phyloP scores from a whole-genome alignment of 2,888 invertebrate genomes.

The Drosophila bunnanda region DNA sequence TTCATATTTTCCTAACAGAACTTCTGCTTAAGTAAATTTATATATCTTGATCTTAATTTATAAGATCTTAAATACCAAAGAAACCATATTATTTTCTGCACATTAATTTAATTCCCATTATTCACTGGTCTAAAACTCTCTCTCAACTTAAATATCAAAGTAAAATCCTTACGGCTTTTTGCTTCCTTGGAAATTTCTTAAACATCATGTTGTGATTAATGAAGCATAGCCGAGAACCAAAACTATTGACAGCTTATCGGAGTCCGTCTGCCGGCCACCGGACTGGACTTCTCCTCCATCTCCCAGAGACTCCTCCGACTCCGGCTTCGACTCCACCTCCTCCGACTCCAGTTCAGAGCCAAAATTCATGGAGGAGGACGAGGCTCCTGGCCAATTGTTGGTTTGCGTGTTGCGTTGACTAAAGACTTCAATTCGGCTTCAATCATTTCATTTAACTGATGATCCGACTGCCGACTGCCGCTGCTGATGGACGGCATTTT shows the following conservation, averaged over 20 bases:
- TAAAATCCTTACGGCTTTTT: conserved; percentile 24
- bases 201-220: conserved; percentile 77
- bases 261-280: conserved; percentile 29
- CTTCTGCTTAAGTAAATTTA: background rate
- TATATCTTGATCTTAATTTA: background rate
- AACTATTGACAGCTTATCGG: conserved; percentile 74
- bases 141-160: background rate
- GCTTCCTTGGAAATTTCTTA: conserved; percentile 69
- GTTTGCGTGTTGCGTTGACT: conserved; percentile 77
- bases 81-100: background rate
- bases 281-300: background rate
- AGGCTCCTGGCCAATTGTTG: conserved; percentile 68
- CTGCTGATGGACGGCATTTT: conserved; percentile 64
- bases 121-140: background rate
- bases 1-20: too few relatives aligned
- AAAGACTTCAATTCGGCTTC: conserved; percentile 80
- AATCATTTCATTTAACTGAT: conserved; percentile 81
- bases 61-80: background rate
- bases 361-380: background rate
- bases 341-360: background rate
- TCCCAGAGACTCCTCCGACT: background rate
- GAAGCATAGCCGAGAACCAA: conserved; percentile 55
- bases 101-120: too few relatives aligned
- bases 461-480: conserved; percentile 63
- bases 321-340: too few relatives aligned